These are phyloP conservation scores for Bolborhynchus lineola DNA, from an alignment of 2,113 vertebrate species.

Conservation along the genomic window DNA sequence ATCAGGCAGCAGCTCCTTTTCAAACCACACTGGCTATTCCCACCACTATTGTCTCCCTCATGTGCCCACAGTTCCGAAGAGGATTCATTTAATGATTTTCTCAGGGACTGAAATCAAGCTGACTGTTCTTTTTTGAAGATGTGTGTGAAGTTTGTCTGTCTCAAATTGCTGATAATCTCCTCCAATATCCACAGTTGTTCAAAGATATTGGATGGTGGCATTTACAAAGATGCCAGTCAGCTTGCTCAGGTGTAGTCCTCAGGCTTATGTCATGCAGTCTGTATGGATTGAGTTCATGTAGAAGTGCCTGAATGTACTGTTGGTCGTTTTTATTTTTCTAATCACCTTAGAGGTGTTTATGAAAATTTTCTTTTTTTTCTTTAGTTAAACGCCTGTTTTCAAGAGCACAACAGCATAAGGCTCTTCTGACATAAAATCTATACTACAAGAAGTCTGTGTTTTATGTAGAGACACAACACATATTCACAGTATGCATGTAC, in stretches of 20 bases:
- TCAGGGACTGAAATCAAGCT: not conserved
- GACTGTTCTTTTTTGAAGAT: not conserved
- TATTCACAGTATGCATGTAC: not conserved
- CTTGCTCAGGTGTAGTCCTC: fast-evolving
- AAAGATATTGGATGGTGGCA: not conserved
- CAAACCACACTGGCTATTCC: not conserved
- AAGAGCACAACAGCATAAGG: fast-evolving
- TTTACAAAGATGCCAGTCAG: not conserved
- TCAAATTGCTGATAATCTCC: not conserved
- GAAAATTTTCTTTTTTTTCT: not conserved
- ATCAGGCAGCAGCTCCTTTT: not conserved
- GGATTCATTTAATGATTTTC: not conserved
- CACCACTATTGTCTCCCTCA: not conserved
- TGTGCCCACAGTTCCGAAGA: not conserved
- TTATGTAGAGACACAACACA: not conserved
- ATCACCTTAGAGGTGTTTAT: fast-evolving
- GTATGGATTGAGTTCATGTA: fast-evolving
- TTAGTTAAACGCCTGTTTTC: not conserved
- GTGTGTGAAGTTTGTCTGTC: not conserved
- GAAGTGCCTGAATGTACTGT: not conserved
- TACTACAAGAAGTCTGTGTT: not conserved
- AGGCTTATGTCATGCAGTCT: not conserved
- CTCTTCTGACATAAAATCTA: not conserved
- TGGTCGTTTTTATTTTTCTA: not conserved
- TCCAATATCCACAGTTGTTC: fast-evolving